A percentile compares a stretch with the other conserved stretches of the same genome.
Conservation (phyloP, 1,140 invertebrate species). For the Drosophila lacertosa region DNA sequence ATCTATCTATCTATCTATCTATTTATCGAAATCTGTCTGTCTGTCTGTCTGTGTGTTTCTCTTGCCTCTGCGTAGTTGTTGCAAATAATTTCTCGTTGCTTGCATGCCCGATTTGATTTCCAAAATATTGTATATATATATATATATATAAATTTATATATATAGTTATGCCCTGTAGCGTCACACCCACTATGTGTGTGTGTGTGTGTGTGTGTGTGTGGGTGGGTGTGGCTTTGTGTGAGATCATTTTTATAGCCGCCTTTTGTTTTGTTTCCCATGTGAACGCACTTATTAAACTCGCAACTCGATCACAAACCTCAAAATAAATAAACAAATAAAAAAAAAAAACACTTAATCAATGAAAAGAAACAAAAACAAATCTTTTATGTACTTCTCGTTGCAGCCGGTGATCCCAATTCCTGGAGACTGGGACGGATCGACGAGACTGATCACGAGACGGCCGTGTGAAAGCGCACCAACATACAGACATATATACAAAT, state of each 20-base stretch:
- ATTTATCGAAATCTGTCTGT: background rate
- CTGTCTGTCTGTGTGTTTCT: conserved; percentile 2
- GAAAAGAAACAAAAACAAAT: background rate
- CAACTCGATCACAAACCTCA: background rate
- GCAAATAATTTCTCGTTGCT: conserved; percentile 13
- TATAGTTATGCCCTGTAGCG: too few species aligned
- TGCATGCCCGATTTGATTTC: conserved; percentile 18
- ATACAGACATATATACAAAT: background rate
- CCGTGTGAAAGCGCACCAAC: conserved; percentile 86
- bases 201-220: background rate
- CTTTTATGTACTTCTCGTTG: conserved; percentile 77
- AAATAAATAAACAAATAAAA: background rate
- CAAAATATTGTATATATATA: background rate
- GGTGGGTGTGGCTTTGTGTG: background rate
- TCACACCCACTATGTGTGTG: conserved; percentile 1
- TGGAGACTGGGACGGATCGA: conserved; percentile 92
- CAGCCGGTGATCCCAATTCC: conserved; percentile 90
- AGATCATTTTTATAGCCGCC: conserved; percentile 6
- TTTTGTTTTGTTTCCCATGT: conserved; percentile 19
- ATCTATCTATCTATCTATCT: background rate
- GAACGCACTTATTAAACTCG: background rate
- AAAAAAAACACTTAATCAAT: conserved; percentile 4
- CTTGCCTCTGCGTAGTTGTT: conserved; percentile 8
- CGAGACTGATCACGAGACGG: conserved; percentile 92
- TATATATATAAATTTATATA: too few species aligned